A percentile compares a stretch with the other conserved stretches of the same genome.
These are phyloP conservation scores for Tonatia bakeri DNA, from an alignment of 2,113 vertebrate genomes.

Conservation along the genomic window DNA sequence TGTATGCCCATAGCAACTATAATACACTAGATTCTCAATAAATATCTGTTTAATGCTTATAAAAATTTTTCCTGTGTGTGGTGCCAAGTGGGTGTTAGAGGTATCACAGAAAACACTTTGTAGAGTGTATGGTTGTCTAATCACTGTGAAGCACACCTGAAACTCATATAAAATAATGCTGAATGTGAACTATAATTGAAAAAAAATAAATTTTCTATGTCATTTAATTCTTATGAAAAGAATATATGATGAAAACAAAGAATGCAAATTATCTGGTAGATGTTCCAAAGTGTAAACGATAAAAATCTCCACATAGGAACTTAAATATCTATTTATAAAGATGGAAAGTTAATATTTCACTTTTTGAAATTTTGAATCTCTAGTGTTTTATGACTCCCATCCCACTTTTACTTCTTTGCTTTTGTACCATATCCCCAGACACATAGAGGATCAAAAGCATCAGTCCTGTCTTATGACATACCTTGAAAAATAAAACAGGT, in stretches of 20 bases:
- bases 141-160: background rate
- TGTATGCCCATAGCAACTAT: background rate
- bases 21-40: background rate
- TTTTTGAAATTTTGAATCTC: background rate
- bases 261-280: background rate
- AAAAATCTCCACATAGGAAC: background rate
- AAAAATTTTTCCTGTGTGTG: background rate
- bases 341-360: background rate
- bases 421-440: slow-evolving; percentile 3
- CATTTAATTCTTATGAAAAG: background rate
- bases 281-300: background rate
- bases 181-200: background rate
- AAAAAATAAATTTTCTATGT: background rate
- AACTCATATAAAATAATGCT: background rate
- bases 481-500: slow-evolving; percentile 2
- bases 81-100: background rate
- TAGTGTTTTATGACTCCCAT: background rate
- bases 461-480: slow-evolving; percentile 2
- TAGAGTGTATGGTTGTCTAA: too few relatives aligned
- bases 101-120: background rate
- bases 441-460: slow-evolving; percentile 16
- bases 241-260: background rate
- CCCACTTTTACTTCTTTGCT: background rate
- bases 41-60: background rate
- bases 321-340: background rate